Percentiles rank a stretch among this genome's conserved stretches.
These are phyloP conservation scores for Cotesia congregata DNA, from an alignment of 2,888 invertebrate genomes.

Conservation along the genomic window DNA sequence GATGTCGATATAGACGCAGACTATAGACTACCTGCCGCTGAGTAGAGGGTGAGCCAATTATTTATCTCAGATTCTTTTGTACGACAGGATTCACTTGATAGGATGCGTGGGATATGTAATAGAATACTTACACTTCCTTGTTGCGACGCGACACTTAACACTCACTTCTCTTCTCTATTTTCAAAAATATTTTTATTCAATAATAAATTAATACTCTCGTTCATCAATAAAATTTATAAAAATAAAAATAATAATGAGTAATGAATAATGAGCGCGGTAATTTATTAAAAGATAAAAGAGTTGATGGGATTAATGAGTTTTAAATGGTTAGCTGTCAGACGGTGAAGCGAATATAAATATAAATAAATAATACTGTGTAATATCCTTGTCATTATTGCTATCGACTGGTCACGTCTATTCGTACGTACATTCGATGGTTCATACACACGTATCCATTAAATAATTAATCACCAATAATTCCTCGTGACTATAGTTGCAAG, in stretches of 20 bases:
- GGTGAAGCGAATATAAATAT: not conserved
- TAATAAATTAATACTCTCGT: no score
- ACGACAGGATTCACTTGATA: constrained; percentile 65
- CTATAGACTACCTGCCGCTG: constrained; percentile 60
- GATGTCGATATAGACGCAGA: not conserved
- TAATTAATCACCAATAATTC: constrained; percentile 9
- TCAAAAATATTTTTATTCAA: no score
- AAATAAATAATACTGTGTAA: not conserved
- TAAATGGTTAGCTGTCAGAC: constrained; percentile 20
- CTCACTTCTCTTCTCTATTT: constrained; percentile 27
- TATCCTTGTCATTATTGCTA: constrained; percentile 21
- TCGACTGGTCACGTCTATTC: constrained; percentile 42
- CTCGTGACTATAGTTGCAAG: not conserved
- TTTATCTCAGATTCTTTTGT: constrained; percentile 66
- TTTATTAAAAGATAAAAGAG: constrained; percentile 9
- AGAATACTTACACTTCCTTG: constrained; percentile 65
- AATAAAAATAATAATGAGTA: constrained; percentile 14
- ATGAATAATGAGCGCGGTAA: not conserved
- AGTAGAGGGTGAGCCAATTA: constrained; percentile 67
- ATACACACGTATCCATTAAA: constrained; percentile 2
- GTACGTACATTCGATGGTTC: constrained; percentile 6
- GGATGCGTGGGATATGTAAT: constrained; percentile 68
- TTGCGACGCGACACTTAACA: constrained; percentile 57
- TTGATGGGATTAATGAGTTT: constrained; percentile 39
- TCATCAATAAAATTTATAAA: no score